Base-by-base conservation (phyloP, 2,888 invertebrate genomes). In the Stegana nigrithorax region DNA sequence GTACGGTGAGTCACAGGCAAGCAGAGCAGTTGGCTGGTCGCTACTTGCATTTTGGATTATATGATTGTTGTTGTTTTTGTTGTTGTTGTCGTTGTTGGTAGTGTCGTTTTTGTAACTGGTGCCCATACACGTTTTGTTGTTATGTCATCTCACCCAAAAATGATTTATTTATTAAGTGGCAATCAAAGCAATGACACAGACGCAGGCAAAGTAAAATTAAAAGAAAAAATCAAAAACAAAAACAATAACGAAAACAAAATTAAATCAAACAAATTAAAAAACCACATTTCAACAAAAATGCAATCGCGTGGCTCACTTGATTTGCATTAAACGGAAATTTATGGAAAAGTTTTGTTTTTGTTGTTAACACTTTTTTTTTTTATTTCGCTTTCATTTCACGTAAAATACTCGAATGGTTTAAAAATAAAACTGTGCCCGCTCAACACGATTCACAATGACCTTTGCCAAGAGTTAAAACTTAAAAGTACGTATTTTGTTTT, bases 371-470 rank as follows among this genome's bases (percentile, higher is more conserved):
- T 44, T 12, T 5, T 10, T 3, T 44, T 5, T 5, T 14, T n/a
- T 44, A 17, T 14, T n/a, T 10, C 19, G 8, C 4, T 44, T 17
- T 17, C 10, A 21, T 21, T 19, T 47, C 10, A n/a, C 8, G 8
- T 7, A 27, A 26, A 53, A 53, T 27, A 26, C 53, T n/a, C 12
- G 7, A 42, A 55, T 17, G 32, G 4, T 39, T n/a, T 39, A 44
- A 42, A 57, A 26, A 26, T 23, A 29, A 29, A 36, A 32, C 32
- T 42, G 19, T 21, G 4, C 39, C 32, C 26, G 17, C 51, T 2
- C 55, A 66, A 60, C 68, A 23, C 39, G 39, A 63, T 68, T 50
- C 61, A 60, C 60, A 65, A 63, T 69, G 73, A 72, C 69, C 69
- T 60, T 66, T 51, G 36, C 57, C 29, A 12, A 47, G 25, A 12